phyloP scores from a whole-genome alignment of 2,797 vertebrate species.

The Limosa lapponica region DNA sequence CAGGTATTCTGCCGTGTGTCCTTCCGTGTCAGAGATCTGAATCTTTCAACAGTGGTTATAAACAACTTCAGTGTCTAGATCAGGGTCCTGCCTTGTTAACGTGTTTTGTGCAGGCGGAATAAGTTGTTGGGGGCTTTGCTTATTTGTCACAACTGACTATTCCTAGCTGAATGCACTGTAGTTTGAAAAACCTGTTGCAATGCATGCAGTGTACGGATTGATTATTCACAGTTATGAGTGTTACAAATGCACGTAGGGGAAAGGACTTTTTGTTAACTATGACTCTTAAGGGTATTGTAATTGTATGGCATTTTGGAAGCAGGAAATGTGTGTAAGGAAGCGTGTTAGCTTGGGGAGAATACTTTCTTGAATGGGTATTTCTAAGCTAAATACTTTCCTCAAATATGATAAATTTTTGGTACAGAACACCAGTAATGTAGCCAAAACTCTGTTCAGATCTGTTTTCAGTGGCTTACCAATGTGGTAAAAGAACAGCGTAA shows the following conservation, averaged over 20 bases:
- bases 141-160: not conserved
- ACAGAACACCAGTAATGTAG: not conserved
- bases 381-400: not conserved
- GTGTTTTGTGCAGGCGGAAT: not conserved
- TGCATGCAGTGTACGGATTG: not conserved
- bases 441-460: not conserved
- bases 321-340: not conserved
- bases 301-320: not conserved
- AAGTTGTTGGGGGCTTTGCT: not conserved
- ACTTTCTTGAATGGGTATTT: not conserved
- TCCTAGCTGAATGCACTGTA: not conserved
- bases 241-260: fast-evolving
- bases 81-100: not conserved
- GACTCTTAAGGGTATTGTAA: not conserved
- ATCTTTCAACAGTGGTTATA: not conserved
- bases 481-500: not conserved
- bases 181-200: not conserved
- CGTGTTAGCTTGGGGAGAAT: not conserved
- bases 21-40: not conserved
- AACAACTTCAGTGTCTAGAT: not conserved
- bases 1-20: fast-evolving
- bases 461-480: not conserved
- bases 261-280: not conserved
- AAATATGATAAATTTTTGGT: not conserved
- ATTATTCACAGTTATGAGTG: not conserved